Evolutionary conservation across 1,140 invertebrate species (phyloP), one percentile per base, ranked within the genome.

Genomic region (Pomacea maculata): DNA sequence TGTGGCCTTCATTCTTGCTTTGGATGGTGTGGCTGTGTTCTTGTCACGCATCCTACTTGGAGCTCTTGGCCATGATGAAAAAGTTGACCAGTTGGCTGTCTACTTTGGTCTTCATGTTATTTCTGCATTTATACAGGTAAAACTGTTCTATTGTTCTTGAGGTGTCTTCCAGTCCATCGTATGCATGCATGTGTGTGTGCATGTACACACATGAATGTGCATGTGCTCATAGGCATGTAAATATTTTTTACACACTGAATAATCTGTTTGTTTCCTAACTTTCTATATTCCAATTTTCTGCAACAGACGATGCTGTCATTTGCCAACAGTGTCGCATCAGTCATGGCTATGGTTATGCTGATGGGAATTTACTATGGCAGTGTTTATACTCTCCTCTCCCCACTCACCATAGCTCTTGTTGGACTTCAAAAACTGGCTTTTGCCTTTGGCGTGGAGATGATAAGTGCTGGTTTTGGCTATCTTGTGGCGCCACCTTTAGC

Each of bases 401-500:
- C 75, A 5, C 64, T 83, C 29, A 83, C 82, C 63, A 79, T 81
- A 19, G 15, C 52, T 10, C 34, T 67, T 19, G 80, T 81, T 19
- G 82, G 82, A 14, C 29, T 83, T 15, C 25, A 8, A 55, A 11
- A 61, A 6, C 82, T 83, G 1, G 82, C 82, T 29, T 78, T 77
- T 21, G 80, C 82, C 52, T 81, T 83, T 25, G 82, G 82, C 6
- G 45, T 83, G 34, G 80, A 75, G 64, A 81, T 83, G 82, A 57
- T 83, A 14, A 78, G 63, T 70, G 75, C 82, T 21, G 82, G 82
- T 3, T 61, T 79, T 52, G 82, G 82, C 75, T 83, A 79, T 64
- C 75, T 83, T 34, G 76, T 83, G 71, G 76, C 76, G 63, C 82
- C 82, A 15, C 82, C 82, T n/a, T 14, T 83, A n/a, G 82, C 80